Evolutionary conservation across 2,113 vertebrate species (phyloP).

Genomic region (Corythaeola cristata): DNA sequence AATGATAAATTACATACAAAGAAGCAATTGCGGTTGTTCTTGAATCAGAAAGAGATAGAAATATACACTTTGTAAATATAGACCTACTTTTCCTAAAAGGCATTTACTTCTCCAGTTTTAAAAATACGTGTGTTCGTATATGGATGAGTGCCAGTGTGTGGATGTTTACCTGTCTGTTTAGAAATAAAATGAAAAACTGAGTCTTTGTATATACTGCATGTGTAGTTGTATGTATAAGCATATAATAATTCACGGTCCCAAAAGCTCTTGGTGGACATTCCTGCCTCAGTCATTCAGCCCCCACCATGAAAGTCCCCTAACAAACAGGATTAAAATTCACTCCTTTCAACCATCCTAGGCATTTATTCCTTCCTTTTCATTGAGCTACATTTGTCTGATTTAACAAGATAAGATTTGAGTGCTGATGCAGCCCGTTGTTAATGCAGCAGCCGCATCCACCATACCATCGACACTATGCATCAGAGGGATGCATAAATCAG

Average conservation of each 20-base stretch:
- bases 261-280: conserved; percentile 57
- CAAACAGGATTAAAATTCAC: conserved; percentile 83
- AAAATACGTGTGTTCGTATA: background rate
- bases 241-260: conserved; percentile 64
- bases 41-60: conserved; percentile 47
- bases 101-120: conserved; percentile 8
- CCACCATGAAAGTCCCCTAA: conserved; percentile 76
- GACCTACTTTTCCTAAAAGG: conserved; percentile 31
- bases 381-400: conserved; percentile 96
- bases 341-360: conserved; percentile 81
- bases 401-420: conserved; percentile 98
- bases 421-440: conserved; percentile 94
- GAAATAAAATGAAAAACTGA: conserved; percentile 42
- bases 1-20: conserved; percentile 68
- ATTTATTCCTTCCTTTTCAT: conserved; percentile 90
- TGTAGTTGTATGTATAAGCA: conserved; percentile 38
- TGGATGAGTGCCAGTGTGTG: background rate
- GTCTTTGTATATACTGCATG: conserved; percentile 34
- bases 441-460: conserved; percentile 86
- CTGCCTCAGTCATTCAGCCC: conserved; percentile 63
- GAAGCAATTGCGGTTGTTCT: conserved; percentile 57
- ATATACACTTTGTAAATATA: background rate
- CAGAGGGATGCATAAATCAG: conserved; percentile 91
- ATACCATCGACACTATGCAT: conserved; percentile 82
- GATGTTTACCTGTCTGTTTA: conserved; percentile 21